These are phyloP conservation scores for Sebastiscus tertius DNA, from an alignment of 2,797 vertebrate species.

Conservation along the genomic window DNA sequence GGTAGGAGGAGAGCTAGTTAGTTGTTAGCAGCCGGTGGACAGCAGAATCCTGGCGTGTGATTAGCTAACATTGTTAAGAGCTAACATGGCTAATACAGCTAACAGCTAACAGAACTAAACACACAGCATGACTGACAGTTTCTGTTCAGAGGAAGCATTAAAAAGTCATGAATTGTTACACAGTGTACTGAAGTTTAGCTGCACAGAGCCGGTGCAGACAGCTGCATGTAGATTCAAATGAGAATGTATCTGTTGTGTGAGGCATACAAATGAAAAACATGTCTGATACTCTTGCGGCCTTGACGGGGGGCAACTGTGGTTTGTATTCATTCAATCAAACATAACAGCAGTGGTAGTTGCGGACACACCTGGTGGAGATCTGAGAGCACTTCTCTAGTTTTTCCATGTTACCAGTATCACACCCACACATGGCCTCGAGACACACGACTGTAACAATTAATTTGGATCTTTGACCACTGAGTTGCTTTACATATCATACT, in stretches of 20 bases:
- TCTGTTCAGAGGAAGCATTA: not conserved
- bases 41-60: not conserved
- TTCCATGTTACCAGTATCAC: not conserved
- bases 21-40: not conserved
- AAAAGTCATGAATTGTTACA: not conserved
- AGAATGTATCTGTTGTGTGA: not conserved
- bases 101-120: not conserved
- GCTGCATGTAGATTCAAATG: not conserved
- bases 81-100: not conserved
- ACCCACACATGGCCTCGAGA: not conserved
- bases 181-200: not conserved
- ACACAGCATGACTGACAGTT: not conserved
- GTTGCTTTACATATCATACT: not conserved
- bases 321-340: not conserved
- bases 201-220: not conserved
- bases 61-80: not conserved
- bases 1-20: not conserved
- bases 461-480: not conserved
- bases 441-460: not conserved
- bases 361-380: not conserved
- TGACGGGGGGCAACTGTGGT: not conserved
- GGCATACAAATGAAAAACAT: not conserved
- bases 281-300: not conserved
- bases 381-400: not conserved
- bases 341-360: not conserved